phyloP scores from a whole-genome alignment of 30 jellyfish, hydroid and myxozoan genomes.

The Pseudorhiza aurosa region DNA sequence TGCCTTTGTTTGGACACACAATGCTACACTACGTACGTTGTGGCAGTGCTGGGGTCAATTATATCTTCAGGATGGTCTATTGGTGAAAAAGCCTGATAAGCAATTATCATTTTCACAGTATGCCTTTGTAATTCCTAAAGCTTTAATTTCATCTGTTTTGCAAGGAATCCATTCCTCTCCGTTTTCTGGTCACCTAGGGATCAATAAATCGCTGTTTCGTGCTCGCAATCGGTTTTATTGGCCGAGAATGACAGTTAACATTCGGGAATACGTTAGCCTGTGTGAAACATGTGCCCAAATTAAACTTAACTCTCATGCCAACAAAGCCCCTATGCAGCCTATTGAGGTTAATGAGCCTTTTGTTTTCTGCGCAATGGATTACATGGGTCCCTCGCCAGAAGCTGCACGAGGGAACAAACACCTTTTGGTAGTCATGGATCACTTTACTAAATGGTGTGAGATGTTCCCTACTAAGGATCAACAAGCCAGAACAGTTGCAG shows the following conservation, averaged over 20 bases:
- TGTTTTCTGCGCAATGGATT: conserved; percentile 41
- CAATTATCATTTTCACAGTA: neutral
- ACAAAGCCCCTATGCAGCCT: conserved; percentile 35
- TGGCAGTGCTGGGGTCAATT: conserved; percentile 48
- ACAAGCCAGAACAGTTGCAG: conserved; percentile 63
- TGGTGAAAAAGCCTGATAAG: conserved; percentile 16
- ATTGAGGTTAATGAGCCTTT: conserved; percentile 51
- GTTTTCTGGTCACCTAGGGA: conserved; percentile 16
- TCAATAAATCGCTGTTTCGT: conserved; percentile 1
- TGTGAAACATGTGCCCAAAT: conserved; percentile 17
- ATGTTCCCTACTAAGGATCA: conserved; percentile 49
- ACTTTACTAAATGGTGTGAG: conserved; percentile 71
- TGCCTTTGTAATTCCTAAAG: conserved; percentile 24
- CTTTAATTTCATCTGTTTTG: conserved; percentile 8
- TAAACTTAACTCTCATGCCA: neutral
- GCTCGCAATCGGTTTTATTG: conserved; percentile 12
- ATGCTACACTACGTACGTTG: conserved; percentile 25
- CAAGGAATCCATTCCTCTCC: conserved; percentile 25
- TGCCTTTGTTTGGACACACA: conserved; percentile 32
- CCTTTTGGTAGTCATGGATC: conserved; percentile 58
- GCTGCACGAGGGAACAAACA: conserved; percentile 61
- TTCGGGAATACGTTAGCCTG: neutral
- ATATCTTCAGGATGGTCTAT: conserved; percentile 21
- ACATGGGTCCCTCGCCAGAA: conserved; percentile 58
- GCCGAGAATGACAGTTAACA: conserved; percentile 20